Base-by-base conservation (phyloP, 2,888 invertebrate species). In the Synanthedon myopaeformis region DNA sequence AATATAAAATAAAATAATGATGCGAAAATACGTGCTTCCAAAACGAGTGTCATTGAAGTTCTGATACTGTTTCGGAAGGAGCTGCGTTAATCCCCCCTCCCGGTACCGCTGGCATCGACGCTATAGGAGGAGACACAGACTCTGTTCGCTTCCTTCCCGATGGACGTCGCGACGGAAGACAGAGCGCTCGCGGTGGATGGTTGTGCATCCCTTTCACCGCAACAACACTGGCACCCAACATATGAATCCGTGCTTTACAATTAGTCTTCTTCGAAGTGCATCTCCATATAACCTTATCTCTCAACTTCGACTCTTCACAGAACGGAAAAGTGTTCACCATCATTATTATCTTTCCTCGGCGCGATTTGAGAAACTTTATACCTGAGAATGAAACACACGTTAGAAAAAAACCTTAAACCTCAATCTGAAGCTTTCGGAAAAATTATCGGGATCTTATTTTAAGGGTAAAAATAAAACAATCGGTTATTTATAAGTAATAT, bases 261-360 rank as follows among this genome's bases (percentile, higher is more conserved):
- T 88, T 88, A 0, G 88, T 88, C 71, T 88, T 88, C 76, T 88
- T 88, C 8, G 88, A 88, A 42, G 88, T 88, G 62, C 88, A 88
- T 51, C 88, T 72, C 88, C 88, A 88, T 59, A 88, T 88, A 51
- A 88, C 87, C 63, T 88, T 88, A 62, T 87, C 87, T 56, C 87
- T 68, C 66, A 88, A 64, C 65, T 87, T 87, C 2, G 88, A 88
- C 69, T 88, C 88, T 65, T 88, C 88, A 64, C 88, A 88, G 68
- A 88, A 88, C 4, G 88, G 88, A 61, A 88, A 88, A 51, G 88
- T 88, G 62, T 88, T 88, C 70, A 88, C 88, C 84, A 88, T 83
- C 88, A 88, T 88, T 59, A 88, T 86, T 52, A 88, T 78, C 66
- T 88, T 88, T 55, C 88, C 88, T 49, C 88, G 87, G 1, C 88